A percentile compares a stretch with the other conserved stretches of the same genome.
phyloP scores from a whole-genome alignment of 2,797 vertebrate species.

The Nasua narica region DNA sequence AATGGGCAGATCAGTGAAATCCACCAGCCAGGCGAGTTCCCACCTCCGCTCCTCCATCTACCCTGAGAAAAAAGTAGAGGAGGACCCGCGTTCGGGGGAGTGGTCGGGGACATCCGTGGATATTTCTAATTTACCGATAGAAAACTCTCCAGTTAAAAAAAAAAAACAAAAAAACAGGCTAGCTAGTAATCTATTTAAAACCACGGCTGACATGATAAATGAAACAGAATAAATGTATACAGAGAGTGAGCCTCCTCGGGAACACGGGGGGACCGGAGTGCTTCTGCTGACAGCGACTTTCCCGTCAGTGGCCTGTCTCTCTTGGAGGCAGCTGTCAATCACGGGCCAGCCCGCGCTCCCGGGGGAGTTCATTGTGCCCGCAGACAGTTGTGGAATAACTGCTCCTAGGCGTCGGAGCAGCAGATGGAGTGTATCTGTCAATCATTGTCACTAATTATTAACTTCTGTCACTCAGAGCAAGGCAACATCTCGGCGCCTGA shows the following conservation, averaged over 20 bases:
- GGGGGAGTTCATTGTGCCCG: conserved; percentile 96
- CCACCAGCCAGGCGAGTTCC: neutral
- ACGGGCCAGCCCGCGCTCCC: conserved; percentile 91
- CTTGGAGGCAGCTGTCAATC: conserved; percentile 99
- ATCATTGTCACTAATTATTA: conserved; percentile 99
- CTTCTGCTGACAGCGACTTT: conserved; percentile 84
- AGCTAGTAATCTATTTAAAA: conserved; percentile 84
- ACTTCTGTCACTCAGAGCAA: conserved; percentile 99
- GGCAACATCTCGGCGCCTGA: conserved; percentile 88
- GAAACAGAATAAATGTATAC: conserved; percentile 89
- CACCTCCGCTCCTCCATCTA: neutral
- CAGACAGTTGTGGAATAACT: conserved; percentile 93
- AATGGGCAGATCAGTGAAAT: conserved; percentile 11
- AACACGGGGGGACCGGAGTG: conserved; percentile 62
- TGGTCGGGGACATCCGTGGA: neutral
- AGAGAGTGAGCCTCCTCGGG: conserved; percentile 83
- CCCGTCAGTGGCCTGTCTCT: conserved; percentile 89
- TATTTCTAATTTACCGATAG: conserved; percentile 55
- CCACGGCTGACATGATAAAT: conserved; percentile 83
- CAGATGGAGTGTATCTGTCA: conserved; percentile 98
- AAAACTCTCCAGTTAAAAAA: conserved; percentile 64
- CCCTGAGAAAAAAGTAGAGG: neutral
- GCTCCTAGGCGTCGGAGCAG: conserved; percentile 93
- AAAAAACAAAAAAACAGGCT: conserved; percentile 45
- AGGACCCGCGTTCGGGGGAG: conserved; percentile 41